These are phyloP conservation scores for Platyrinchus mystaceus DNA, from an alignment of 2,797 vertebrate species.

Conservation along the genomic window DNA sequence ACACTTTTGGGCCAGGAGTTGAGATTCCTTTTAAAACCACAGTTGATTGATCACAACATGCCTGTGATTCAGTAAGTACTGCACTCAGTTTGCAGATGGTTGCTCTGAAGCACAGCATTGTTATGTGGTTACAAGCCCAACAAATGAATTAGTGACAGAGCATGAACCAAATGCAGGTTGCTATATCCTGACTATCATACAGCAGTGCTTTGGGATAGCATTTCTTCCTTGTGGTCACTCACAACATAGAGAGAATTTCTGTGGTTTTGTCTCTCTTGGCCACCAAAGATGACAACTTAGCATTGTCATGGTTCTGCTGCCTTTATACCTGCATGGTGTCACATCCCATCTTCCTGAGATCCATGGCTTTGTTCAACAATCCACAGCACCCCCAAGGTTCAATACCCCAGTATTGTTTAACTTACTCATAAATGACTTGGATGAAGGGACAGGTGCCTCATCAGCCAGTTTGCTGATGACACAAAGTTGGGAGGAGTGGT, in stretches of 20 bases:
- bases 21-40: conserved; percentile 47
- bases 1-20: conserved; percentile 19
- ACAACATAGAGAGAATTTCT: neutral
- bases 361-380: neutral
- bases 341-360: neutral
- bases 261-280: neutral
- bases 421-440: neutral
- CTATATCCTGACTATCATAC: neutral
- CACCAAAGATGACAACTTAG: neutral
- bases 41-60: conserved; percentile 41
- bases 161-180: neutral
- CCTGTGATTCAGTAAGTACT: conserved; percentile 11
- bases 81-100: neutral
- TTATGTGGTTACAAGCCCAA: neutral
- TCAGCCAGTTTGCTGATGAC: neutral
- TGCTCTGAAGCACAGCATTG: neutral
- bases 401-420: neutral
- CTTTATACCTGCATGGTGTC: neutral
- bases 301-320: neutral
- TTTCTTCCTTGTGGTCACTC: neutral
- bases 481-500: neutral
- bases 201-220: neutral
- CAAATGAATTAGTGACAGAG: neutral
- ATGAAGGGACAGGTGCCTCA: neutral
- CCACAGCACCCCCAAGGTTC: neutral